Conservation (phyloP, 2,113 vertebrate species). For the Speoplatyrhinus poulsoni region DNA sequence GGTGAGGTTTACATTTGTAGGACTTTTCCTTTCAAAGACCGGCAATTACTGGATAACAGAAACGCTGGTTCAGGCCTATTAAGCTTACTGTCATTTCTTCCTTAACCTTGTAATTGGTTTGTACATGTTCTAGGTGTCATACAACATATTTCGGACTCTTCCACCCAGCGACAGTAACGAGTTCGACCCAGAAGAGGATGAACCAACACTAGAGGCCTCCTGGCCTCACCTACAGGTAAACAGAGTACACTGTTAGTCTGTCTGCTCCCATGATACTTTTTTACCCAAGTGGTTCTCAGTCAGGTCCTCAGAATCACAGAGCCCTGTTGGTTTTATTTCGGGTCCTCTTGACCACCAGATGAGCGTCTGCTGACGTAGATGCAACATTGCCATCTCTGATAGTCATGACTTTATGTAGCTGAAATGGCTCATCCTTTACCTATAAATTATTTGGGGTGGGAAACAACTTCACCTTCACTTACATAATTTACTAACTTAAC, state of each 20-base stretch:
- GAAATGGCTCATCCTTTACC: background rate
- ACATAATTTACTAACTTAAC: too few species aligned
- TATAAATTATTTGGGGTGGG: background rate
- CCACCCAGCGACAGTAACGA: conserved; percentile 98
- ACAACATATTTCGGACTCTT: conserved; percentile 99
- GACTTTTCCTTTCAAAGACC: background rate
- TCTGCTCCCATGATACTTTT: background rate
- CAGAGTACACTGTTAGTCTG: background rate
- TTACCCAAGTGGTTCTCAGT: background rate
- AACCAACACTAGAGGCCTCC: conserved; percentile 96
- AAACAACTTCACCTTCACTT: too few species aligned
- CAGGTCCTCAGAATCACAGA: conserved; percentile 2
- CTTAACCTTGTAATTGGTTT: background rate
- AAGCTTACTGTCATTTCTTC: background rate
- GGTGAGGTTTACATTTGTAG: too few species aligned
- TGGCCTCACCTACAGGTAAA: conserved; percentile 98
- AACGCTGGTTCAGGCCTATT: background rate
- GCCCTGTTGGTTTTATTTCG: too few species aligned
- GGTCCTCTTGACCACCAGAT: too few species aligned
- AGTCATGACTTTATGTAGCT: too few species aligned
- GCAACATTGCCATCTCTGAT: too few species aligned
- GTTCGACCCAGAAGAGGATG: conserved; percentile 99
- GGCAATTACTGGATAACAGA: background rate
- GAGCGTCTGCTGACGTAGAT: too few species aligned
- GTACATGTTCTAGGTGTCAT: conserved; percentile 83